Evolutionary conservation across 2,797 vertebrate species (phyloP).

Genomic region (Lepilemur septentrionalis): DNA sequence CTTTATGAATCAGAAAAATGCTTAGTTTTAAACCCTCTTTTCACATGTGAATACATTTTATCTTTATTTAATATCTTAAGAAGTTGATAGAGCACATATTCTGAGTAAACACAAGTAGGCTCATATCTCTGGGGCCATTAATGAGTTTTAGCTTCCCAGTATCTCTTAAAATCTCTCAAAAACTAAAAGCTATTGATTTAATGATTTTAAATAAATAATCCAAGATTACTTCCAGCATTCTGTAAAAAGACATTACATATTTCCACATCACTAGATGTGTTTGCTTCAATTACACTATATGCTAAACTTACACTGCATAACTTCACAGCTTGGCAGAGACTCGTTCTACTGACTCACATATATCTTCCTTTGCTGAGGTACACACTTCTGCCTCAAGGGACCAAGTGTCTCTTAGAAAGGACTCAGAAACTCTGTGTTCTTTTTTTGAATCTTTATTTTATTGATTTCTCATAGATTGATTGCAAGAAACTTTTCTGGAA

Average conservation of each 20-base stretch:
- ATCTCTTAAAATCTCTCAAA: constrained; percentile 27
- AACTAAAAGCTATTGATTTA: neutral
- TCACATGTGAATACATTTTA: neutral
- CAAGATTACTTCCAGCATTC: neutral
- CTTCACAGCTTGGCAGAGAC: neutral
- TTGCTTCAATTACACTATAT: neutral
- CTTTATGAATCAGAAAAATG: neutral
- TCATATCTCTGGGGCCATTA: neutral
- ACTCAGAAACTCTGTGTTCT: neutral
- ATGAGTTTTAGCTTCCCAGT: constrained; percentile 15
- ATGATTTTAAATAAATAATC: constrained; percentile 47
- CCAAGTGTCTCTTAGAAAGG: neutral
- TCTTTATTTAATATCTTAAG: constrained; percentile 36
- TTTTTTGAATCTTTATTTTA: neutral
- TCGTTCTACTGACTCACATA: neutral
- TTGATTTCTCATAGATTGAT: neutral
- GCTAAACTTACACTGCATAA: neutral
- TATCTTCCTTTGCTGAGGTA: neutral
- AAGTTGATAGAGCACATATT: constrained; percentile 9
- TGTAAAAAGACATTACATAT: neutral
- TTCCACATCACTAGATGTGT: neutral
- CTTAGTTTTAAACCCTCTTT: neutral
- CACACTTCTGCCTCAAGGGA: neutral
- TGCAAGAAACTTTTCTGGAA: neutral
- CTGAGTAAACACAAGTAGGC: neutral